Evolutionary conservation across 2,113 vertebrate species (phyloP).

Genomic region (Numida meleagris): DNA sequence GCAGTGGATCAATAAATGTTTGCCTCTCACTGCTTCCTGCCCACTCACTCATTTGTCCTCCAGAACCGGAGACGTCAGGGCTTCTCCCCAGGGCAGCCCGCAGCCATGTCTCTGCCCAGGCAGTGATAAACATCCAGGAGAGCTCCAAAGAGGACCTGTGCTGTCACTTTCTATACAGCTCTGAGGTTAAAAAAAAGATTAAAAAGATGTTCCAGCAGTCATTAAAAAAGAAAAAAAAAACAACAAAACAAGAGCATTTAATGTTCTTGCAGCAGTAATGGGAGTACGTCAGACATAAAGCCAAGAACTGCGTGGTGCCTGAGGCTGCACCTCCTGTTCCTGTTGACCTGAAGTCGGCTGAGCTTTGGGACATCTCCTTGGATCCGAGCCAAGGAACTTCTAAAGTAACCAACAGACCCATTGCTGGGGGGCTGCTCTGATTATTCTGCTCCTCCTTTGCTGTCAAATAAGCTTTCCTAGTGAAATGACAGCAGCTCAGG

Average conservation of each 20-base stretch:
- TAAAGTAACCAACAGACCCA: not conserved
- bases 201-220: slow-evolving; percentile 2
- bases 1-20: slow-evolving; percentile 6
- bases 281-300: not conserved
- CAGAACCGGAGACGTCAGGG: slow-evolving; percentile 22
- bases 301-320: not conserved
- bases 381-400: not conserved
- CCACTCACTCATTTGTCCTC: not conserved
- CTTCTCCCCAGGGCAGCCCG: slow-evolving; percentile 2
- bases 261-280: not conserved
- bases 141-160: not conserved
- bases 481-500: not conserved
- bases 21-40: not conserved
- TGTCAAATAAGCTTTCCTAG: not conserved
- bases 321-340: not conserved
- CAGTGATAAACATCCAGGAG: not conserved
- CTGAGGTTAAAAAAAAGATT: not conserved
- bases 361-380: not conserved
- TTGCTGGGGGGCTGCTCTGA: not conserved
- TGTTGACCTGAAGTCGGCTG: not conserved
- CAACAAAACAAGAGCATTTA: not conserved
- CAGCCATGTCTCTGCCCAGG: not conserved
- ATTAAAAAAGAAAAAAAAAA: not conserved
- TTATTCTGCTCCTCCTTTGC: not conserved
- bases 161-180: slow-evolving; percentile 29